Conservation (phyloP, 2,797 vertebrate genomes). For the Poliocrania exsul region DNA sequence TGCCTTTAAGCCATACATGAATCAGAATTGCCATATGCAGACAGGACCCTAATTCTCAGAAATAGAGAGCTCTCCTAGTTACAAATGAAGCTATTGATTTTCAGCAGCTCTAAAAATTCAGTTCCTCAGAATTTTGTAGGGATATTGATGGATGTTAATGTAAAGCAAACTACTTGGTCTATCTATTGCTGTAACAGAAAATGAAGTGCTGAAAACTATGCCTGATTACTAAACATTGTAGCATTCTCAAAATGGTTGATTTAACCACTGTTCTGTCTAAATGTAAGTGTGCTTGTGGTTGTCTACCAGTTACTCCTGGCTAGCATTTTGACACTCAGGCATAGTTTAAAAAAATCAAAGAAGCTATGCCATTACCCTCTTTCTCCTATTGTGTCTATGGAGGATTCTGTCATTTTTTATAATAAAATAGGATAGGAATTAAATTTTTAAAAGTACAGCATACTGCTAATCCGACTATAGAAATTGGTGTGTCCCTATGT, state of each 20-base stretch:
- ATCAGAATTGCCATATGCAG: neutral
- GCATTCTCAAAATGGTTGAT: neutral
- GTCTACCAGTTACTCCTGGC: neutral
- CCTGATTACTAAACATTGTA: neutral
- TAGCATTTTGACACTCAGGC: neutral
- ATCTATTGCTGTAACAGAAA: neutral
- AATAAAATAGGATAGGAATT: neutral
- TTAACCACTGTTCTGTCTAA: neutral
- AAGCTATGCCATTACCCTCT: neutral
- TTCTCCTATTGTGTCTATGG: neutral
- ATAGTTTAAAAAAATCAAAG: neutral
- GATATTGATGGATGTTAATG: neutral
- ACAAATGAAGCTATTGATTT: conserved; percentile 4
- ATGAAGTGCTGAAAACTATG: neutral
- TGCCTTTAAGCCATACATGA: neutral
- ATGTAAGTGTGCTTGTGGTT: neutral
- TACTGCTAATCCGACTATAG: neutral
- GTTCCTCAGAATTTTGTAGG: neutral
- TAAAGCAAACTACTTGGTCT: neutral
- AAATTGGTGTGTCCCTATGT: neutral
- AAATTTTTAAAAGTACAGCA: neutral
- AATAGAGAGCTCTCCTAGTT: neutral
- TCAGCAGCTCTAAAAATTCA: neutral
- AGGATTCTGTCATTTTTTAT: neutral
- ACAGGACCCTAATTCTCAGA: neutral